A percentile compares a stretch with the other conserved stretches of the same genome.
These are phyloP conservation scores for Prosapia bicincta DNA, from an alignment of 2,888 invertebrate genomes.

Conservation along the genomic window DNA sequence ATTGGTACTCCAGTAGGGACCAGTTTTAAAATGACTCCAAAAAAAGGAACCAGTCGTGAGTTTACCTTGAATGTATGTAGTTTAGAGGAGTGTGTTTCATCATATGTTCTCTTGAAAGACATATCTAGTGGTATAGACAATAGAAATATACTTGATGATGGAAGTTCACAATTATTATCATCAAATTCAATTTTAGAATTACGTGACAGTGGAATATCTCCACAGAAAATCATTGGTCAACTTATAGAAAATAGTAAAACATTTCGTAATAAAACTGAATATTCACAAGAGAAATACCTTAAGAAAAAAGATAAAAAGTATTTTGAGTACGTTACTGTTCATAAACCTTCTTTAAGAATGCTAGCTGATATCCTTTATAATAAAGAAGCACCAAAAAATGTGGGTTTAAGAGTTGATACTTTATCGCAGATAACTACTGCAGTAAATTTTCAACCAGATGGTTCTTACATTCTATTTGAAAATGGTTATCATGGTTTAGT, in stretches of 20 bases:
- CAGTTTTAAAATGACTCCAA: slow-evolving; percentile 68
- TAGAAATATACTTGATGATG: slow-evolving; percentile 74
- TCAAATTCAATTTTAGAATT: slow-evolving; percentile 79
- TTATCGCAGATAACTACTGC: slow-evolving; percentile 83
- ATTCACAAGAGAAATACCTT: slow-evolving; percentile 90
- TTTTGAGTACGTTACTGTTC: slow-evolving; percentile 74
- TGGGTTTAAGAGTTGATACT: slow-evolving; percentile 80
- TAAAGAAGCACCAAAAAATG: slow-evolving; percentile 70
- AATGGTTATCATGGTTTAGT: slow-evolving; percentile 83
- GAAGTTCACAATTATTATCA: slow-evolving; percentile 76
- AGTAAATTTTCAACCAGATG: slow-evolving; percentile 71
- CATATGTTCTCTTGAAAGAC: slow-evolving; percentile 61
- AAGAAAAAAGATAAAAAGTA: slow-evolving; percentile 95
- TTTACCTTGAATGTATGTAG: slow-evolving; percentile 53
- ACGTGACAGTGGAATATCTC: slow-evolving; percentile 70
- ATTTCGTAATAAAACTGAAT: slow-evolving; percentile 87
- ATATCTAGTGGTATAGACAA: slow-evolving; percentile 73
- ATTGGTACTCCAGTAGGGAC: slow-evolving; percentile 68
- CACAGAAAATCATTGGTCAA: slow-evolving; percentile 79
- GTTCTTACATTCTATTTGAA: slow-evolving; percentile 74
- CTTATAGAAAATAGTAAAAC: slow-evolving; percentile 89
- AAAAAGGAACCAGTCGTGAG: slow-evolving; percentile 52
- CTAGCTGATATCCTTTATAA: slow-evolving; percentile 80
- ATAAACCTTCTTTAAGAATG: slow-evolving; percentile 76
- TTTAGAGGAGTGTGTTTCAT: slow-evolving; percentile 51